Percentiles rank a stretch among this genome's conserved stretches.
Conservation (phyloP, 2,113 vertebrate genomes). For the Calidris pygmaea region DNA sequence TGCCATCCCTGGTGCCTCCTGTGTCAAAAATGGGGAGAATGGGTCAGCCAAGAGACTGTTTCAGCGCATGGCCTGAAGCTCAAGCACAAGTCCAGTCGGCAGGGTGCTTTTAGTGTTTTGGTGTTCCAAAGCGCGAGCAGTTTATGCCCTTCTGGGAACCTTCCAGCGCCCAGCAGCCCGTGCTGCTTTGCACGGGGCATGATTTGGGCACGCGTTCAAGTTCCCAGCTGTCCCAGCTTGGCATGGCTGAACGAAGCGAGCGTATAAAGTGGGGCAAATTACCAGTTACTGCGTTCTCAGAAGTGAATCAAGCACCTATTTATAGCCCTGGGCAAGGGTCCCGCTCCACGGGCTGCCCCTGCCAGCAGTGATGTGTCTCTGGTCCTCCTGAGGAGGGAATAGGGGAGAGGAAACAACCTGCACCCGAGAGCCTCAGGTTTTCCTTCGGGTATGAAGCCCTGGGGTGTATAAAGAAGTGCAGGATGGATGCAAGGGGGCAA, state of each 20-base stretch:
- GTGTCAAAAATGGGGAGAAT: not conserved
- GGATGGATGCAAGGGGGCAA: not conserved
- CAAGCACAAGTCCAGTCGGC: rapidly evolving
- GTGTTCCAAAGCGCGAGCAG: not conserved
- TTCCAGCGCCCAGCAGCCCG: not conserved
- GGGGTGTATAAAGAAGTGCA: not conserved
- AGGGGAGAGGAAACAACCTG: not conserved
- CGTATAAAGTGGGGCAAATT: rapidly evolving
- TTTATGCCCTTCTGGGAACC: not conserved
- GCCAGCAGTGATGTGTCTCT: not conserved
- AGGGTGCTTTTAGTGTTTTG: rapidly evolving
- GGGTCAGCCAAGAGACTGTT: not conserved
- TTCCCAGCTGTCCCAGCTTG: not conserved
- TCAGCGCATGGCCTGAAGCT: not conserved
- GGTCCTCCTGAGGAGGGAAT: not conserved
- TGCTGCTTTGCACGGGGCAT: rapidly evolving
- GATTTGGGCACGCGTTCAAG: rapidly evolving
- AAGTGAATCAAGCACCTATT: not conserved
- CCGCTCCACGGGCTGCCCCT: not conserved
- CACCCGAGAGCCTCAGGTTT: not conserved
- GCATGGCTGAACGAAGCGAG: rapidly evolving
- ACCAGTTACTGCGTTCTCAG: rapidly evolving
- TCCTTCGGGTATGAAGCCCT: not conserved
- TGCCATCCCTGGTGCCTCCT: not conserved
- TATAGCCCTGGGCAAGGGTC: not conserved